Evolutionary conservation across 2,113 vertebrate genomes (phyloP).

Genomic region (Pygathrix nemaeus): DNA sequence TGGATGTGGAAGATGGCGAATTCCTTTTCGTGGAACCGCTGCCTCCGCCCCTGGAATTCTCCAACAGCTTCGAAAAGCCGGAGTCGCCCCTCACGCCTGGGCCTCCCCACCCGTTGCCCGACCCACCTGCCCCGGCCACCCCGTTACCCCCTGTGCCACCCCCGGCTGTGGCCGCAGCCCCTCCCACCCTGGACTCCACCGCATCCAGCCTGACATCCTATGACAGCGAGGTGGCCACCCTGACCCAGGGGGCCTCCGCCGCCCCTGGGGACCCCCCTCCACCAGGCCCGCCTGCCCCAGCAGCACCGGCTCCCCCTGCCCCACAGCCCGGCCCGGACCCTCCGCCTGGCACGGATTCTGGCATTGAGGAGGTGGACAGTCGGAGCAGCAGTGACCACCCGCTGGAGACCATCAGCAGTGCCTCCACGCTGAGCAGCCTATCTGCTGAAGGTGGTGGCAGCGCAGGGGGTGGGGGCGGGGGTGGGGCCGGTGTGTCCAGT

Average conservation of each 20-base stretch:
- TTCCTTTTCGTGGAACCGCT: conserved; percentile 93
- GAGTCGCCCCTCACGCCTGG: conserved; percentile 75
- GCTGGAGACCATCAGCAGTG: conserved; percentile 90
- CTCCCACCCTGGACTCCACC: conserved; percentile 91
- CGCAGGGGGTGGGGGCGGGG: conserved; percentile 73
- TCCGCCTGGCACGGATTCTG: conserved; percentile 93
- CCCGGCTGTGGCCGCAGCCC: conserved; percentile 83
- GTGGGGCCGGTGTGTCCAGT: conserved; percentile 68
- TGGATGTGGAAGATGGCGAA: conserved; percentile 92
- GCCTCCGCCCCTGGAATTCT: conserved; percentile 93
- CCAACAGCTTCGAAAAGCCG: conserved; percentile 94
- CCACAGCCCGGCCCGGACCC: conserved; percentile 88
- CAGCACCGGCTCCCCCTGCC: conserved; percentile 81
- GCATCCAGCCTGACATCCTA: conserved; percentile 94
- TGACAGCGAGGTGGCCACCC: conserved; percentile 94
- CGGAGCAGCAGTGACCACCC: conserved; percentile 96
- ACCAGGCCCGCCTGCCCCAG: conserved; percentile 85
- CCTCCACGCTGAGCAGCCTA: conserved; percentile 84
- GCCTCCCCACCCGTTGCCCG: conserved; percentile 63
- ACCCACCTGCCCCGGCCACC: conserved; percentile 46
- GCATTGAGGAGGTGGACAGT: conserved; percentile 95
- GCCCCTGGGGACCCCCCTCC: conserved; percentile 84
- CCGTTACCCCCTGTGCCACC: conserved; percentile 69
- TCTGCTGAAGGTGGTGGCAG: conserved; percentile 84
- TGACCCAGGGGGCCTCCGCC: conserved; percentile 89